Base-by-base conservation (phyloP, 2,888 invertebrate genomes). In the Laspeyria flexula region DNA sequence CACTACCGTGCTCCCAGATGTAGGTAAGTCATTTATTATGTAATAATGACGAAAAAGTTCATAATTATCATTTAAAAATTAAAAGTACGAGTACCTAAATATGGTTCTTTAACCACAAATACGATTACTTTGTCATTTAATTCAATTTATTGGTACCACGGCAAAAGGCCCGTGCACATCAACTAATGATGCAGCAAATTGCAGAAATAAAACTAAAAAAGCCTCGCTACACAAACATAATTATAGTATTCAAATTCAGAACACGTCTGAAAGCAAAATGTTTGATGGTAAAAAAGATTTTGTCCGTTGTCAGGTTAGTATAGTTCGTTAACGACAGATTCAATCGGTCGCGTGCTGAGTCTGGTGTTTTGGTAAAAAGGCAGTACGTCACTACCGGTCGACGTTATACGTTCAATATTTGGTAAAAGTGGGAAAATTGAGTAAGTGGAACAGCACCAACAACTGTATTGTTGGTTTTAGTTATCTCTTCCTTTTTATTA, bases 311-410 rank as follows among this genome's bases (percentile, higher is more conserved):
- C 75, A 74, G 73, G 66, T 75, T 57, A 68, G 69, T 76, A 77
- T 79, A 78, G 80, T 79, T 79, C 79, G 79, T 79, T 79, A 79
- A 67, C 76, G 68, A 54, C 53, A 68, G 65, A 79, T 78, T 71
- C 75, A 75, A 76, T 72, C 70, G 67, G 57, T 55, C 58, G 63
- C 60, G 56, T 69, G 77, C 71, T 71, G 69, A 73, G 59, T 70
- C 54, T 54, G 60, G 60, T 63, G 71, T 68, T 68, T 71, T 53
- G 48, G 61, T 55, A 67, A 69, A 71, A 65, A 62, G 65, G 47
- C 47, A 54, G 16, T 54, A 64, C 50, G 53, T 58, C 60, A 65
- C 68, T 68, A 71, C 68, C 59, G 48, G 42, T 38, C 43, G 46
- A 46, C 59, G 55, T 58, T 48, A 60, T 51, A 39, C 52, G 42